A percentile compares a stretch with the other conserved stretches of the same genome.
phyloP scores from a whole-genome alignment of 2,113 vertebrate species.

The Hippocampus abdominalis region DNA sequence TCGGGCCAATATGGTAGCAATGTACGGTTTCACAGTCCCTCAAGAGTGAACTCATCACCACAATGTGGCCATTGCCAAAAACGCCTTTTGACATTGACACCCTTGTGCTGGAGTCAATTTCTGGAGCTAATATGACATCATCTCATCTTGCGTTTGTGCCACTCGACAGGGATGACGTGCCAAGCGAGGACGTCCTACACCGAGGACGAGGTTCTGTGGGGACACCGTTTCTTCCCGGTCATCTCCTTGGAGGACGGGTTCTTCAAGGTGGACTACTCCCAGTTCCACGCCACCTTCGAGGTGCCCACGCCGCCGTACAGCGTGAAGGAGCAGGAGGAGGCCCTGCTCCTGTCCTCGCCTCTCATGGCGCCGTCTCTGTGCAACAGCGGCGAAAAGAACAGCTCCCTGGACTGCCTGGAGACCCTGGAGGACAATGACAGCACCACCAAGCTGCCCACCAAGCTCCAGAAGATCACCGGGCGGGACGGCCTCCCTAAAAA shows the following conservation, averaged over 20 bases:
- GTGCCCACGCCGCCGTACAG: conserved; percentile 92
- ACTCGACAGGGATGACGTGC: conserved; percentile 90
- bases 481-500: conserved; percentile 94
- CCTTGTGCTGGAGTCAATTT: neutral
- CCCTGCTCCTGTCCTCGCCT: conserved; percentile 93
- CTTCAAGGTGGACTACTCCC: conserved; percentile 99
- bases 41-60: too few relatives aligned
- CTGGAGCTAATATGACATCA: neutral
- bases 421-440: conserved; percentile 85
- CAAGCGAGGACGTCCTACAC: conserved; percentile 98
- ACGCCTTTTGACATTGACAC: neutral
- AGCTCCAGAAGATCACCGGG: conserved; percentile 96
- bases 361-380: conserved; percentile 90
- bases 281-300: conserved; percentile 98
- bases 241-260: conserved; percentile 98
- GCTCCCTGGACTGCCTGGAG: conserved; percentile 91
- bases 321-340: conserved; percentile 97
- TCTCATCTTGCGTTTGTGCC: conserved; percentile 1
- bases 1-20: too few relatives aligned
- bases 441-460: conserved; percentile 86
- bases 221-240: conserved; percentile 95
- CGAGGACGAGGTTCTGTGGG: conserved; percentile 98
- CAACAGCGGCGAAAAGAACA: conserved; percentile 92
- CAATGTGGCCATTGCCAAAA: neutral
- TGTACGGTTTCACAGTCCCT: too few relatives aligned